phyloP scores from a whole-genome alignment of 2,113 vertebrate genomes.

The Paramormyrops kingsleyae region DNA sequence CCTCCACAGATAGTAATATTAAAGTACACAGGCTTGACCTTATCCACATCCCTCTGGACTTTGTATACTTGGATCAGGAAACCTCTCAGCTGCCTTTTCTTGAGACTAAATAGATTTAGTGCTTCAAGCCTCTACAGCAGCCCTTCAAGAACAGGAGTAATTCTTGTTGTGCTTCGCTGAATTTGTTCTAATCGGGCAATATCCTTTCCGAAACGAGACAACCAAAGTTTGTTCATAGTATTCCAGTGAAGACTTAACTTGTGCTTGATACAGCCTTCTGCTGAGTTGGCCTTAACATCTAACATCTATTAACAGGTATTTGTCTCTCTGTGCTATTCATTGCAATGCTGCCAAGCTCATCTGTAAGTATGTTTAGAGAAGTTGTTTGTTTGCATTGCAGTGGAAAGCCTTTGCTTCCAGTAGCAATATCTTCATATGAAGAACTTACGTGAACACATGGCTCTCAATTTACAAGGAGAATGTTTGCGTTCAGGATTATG shows the following conservation, averaged over 20 bases:
- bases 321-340: neutral
- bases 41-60: neutral
- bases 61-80: neutral
- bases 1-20: neutral
- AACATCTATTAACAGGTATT: neutral
- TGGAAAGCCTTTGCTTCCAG: neutral
- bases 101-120: constrained; percentile 2
- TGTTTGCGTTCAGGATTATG: neutral
- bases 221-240: neutral
- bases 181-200: neutral
- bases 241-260: neutral
- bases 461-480: neutral
- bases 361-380: neutral
- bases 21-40: neutral
- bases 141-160: neutral
- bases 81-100: neutral
- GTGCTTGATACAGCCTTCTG: neutral
- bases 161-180: neutral
- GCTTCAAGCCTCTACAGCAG: neutral
- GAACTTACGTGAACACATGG: neutral
- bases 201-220: neutral
- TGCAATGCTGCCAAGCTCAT: neutral
- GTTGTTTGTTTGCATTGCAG: neutral
- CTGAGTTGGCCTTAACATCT: neutral
- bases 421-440: neutral